Evolutionary conservation across 2,113 vertebrate genomes (phyloP).

Genomic region (Tetraodon nigroviridis): DNA sequence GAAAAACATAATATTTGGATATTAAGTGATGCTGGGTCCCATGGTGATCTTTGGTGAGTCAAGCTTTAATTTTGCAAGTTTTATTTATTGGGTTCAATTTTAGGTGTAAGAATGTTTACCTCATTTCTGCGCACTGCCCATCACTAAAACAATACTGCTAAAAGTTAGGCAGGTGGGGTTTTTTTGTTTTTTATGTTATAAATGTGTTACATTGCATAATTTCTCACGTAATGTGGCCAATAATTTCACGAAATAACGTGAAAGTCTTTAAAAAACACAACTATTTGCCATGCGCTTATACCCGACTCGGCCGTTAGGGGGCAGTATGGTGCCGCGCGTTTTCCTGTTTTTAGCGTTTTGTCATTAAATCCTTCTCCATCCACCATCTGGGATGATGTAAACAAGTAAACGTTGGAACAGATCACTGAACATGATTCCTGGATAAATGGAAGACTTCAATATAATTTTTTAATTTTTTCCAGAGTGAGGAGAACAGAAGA

Average conservation of each 20-base stretch:
- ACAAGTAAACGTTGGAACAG: neutral
- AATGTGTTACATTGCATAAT: too few relatives aligned
- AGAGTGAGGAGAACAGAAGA: slow-evolving; percentile 38
- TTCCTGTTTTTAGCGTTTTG: neutral
- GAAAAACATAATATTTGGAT: slow-evolving; percentile 13
- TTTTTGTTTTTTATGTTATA: too few relatives aligned
- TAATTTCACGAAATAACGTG: too few relatives aligned
- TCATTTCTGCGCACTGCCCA: too few relatives aligned
- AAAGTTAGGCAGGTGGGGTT: too few relatives aligned
- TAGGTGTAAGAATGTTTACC: too few relatives aligned
- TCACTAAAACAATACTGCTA: too few relatives aligned
- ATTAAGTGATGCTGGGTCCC: slow-evolving; percentile 6
- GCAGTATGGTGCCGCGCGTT: slow-evolving; percentile 42
- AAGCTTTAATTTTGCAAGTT: neutral
- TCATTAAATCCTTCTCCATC: neutral
- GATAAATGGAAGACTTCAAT: neutral
- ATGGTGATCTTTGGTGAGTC: slow-evolving; percentile 47
- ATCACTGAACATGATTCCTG: neutral
- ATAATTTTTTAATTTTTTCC: slow-evolving; percentile 1
- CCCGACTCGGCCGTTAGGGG: slow-evolving; percentile 36
- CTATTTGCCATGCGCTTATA: slow-evolving; percentile 10
- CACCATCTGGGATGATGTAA: neutral
- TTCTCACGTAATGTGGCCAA: too few relatives aligned
- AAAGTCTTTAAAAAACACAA: neutral
- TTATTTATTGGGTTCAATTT: too few relatives aligned